phyloP scores from a whole-genome alignment of 2,113 vertebrate genomes.

The Geococcyx californianus region DNA sequence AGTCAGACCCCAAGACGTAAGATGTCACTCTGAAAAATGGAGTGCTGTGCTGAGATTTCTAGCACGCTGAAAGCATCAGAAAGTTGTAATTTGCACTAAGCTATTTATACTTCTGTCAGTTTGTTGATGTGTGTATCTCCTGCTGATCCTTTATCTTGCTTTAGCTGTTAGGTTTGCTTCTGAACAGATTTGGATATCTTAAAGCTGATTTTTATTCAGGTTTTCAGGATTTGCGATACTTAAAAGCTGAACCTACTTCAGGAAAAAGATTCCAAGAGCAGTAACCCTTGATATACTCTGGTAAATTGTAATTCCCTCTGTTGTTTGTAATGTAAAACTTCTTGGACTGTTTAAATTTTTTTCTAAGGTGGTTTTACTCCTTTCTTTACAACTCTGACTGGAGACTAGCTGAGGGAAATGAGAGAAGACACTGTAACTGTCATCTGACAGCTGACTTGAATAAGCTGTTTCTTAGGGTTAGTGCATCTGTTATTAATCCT shows the following conservation, averaged over 20 bases:
- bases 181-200: background rate
- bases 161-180: background rate
- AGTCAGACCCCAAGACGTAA: background rate
- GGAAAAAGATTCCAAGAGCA: background rate
- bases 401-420: background rate
- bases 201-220: background rate
- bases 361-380: background rate
- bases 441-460: background rate
- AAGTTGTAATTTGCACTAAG: background rate
- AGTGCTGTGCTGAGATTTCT: background rate
- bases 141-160: background rate
- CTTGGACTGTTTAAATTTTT: background rate
- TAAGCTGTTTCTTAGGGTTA: background rate
- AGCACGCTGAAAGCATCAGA: background rate
- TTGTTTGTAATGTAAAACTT: background rate
- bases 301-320: background rate
- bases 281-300: background rate
- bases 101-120: background rate
- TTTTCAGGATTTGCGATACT: background rate
- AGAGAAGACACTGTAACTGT: background rate
- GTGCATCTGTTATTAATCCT: background rate
- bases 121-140: background rate
- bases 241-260: background rate
- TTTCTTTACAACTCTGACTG: background rate
- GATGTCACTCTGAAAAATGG: background rate